A percentile compares a stretch with the other conserved stretches of the same genome.
Evolutionary conservation across 2,888 invertebrate genomes (phyloP).

Genomic region (Halictus ligatus): DNA sequence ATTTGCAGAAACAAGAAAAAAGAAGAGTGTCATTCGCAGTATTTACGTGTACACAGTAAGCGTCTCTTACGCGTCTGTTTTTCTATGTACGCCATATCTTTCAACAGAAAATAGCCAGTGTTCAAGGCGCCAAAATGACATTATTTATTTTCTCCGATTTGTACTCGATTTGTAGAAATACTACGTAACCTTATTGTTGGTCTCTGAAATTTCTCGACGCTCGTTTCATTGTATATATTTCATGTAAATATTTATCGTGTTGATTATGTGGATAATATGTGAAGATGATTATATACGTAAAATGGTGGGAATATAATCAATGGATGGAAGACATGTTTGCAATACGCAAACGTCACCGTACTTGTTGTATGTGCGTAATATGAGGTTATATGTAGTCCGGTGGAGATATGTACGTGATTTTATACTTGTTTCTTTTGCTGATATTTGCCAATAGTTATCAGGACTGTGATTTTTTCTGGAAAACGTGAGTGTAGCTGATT

Average conservation of each 20-base stretch:
- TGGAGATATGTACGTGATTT: conserved; percentile 46
- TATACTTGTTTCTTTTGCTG: conserved; percentile 45
- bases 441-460: conserved; percentile 47
- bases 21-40: conserved; percentile 61
- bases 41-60: conserved; percentile 73
- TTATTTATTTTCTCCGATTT: conserved; percentile 16
- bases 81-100: conserved; percentile 58
- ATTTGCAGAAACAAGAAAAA: conserved; percentile 18
- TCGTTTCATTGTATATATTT: conserved; percentile 15
- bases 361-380: conserved; percentile 63
- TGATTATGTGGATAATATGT: conserved; percentile 26
- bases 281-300: conserved; percentile 62
- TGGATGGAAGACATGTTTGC: conserved; percentile 69
- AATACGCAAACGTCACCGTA: conserved; percentile 63
- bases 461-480: conserved; percentile 21
- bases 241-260: conserved; percentile 26
- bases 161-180: conserved; percentile 20
- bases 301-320: conserved; percentile 75
- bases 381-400: conserved; percentile 52
- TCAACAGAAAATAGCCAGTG: conserved; percentile 30
- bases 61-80: conserved; percentile 73
- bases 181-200: conserved; percentile 10
- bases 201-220: conserved; percentile 50
- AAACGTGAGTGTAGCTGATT: neutral
- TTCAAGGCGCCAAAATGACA: conserved; percentile 56